Evolutionary conservation across 2,888 invertebrate genomes (phyloP).

Genomic region (Empis stercorea): DNA sequence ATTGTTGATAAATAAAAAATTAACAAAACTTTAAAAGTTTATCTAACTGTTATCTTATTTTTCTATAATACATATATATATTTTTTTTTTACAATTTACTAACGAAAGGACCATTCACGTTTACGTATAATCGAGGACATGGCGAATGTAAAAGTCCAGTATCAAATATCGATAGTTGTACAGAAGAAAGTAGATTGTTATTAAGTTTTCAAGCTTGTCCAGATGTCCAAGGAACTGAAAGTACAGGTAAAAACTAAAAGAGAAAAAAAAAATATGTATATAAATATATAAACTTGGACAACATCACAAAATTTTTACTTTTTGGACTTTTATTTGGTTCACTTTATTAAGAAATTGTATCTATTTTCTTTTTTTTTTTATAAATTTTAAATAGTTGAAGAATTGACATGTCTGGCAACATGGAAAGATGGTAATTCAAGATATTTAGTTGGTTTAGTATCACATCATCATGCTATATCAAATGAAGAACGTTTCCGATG

Average conservation of each 20-base stretch:
- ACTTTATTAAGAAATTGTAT: background rate
- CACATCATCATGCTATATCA: slow-evolving; percentile 78
- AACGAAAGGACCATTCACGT: slow-evolving; percentile 65
- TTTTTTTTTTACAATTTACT: too few relatives aligned
- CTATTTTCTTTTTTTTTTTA: background rate
- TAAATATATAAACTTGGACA: background rate
- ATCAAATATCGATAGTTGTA: slow-evolving; percentile 87
- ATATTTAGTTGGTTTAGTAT: slow-evolving; percentile 80
- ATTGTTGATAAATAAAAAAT: too few relatives aligned
- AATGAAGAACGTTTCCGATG: slow-evolving; percentile 90
- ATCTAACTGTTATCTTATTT: background rate
- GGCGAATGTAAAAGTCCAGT: slow-evolving; percentile 81
- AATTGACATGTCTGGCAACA: slow-evolving; percentile 77
- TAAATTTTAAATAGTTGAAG: slow-evolving; percentile 54
- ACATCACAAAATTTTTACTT: too few relatives aligned
- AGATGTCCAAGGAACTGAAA: slow-evolving; percentile 80
- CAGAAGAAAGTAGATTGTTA: slow-evolving; percentile 78
- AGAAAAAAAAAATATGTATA: too few relatives aligned
- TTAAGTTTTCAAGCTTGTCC: slow-evolving; percentile 91
- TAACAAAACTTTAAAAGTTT: background rate
- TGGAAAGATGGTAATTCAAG: slow-evolving; percentile 91
- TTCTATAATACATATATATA: slow-evolving; percentile 17
- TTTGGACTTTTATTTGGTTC: too few relatives aligned
- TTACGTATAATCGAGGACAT: slow-evolving; percentile 84
- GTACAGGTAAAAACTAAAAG: slow-evolving; percentile 56